Evolutionary conservation across 92 coral and sea anemone genomes (phyloP), one percentile per base, ranked within the genome.

Genomic region (Galaxea fascicularis): DNA sequence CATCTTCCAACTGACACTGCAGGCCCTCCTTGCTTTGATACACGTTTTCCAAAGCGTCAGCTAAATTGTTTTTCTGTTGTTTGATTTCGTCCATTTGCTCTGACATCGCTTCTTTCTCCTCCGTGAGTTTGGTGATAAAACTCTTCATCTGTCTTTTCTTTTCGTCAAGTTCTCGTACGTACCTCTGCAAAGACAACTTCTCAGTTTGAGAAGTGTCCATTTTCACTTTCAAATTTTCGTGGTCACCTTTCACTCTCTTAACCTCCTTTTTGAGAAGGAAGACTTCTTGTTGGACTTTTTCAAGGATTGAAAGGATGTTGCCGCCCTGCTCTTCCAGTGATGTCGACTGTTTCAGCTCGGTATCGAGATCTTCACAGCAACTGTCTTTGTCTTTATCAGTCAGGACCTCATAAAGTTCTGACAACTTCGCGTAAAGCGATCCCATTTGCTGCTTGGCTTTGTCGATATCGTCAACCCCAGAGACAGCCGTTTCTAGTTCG

Each of bases 21-120:
- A 94, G 80, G 25, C 90, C 89, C 80, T 94, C 98, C 66, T 94
- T 94, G 80, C 94, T 90, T 87, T 90, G 98, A 53, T 94, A 94
- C 46, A 94, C 95, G 84, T 94, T 92, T 77, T 94, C 98, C 72
- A 94, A 71, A 51, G 98, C 98, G 76, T 94, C 98, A 41, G 95
- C 98, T 39, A 94, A 85, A 57, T 90, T 94, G 64, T 46, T 76
- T 87, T 94, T 94, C 57, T 94, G 98, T 45, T 94, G 98, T 73
- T 78, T 89, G 52, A 80, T 87, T 16, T 94, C 98, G 60, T 94
- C 98, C 56, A 94, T 83, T 59, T 94, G 95, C 45, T 92, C 95
- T 25, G 88, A 80, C 49, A 94, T 59, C 28, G 71, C 86, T 39
- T 94, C 98, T 74, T 94, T 94, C 76, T 94, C 98, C 31, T 94